Base-by-base conservation (phyloP, 2,888 invertebrate genomes). In the Leucophenga montana region DNA sequence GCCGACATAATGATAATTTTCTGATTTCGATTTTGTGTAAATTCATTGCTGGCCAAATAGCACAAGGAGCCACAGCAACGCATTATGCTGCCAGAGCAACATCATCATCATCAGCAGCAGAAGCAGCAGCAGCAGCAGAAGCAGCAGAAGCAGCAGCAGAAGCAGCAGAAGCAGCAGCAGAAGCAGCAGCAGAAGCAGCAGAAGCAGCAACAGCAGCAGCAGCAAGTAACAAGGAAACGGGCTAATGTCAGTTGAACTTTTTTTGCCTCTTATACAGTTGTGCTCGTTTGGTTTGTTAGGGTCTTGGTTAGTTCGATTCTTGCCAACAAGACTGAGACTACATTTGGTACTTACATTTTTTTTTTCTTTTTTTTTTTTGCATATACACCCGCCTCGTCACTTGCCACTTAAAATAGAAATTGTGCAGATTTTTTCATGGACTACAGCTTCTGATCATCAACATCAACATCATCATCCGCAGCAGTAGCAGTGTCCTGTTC, bases 21-120 rank as follows among this genome's bases (percentile, higher is more conserved):
- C 81, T 79, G 80, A 80, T 80, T 80, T 80, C 80, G 82, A 80
- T 81, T 80, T 80, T 81, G 80, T 80, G 80, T 80, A 81, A 80
- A 80, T 80, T 81, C 82, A 81, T 80, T 80, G 82, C 80, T 76
- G 74, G 68, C 33, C 16, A 61, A 39, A 18, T 6, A 61, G 22
- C 27, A 20, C 22, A 50, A 27, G 20, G 8, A 54, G 20, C 54
- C 16, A 54, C 13, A 56, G 22, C 56, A 14, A 56, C 22, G 20
- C 27, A 56, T 39, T 39, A 39, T 39, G 11, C 72, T 69, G 68
- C 14, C 61, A 20, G 20, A 9, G 9, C 14, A 44, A 9, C n/a
- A 59, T 14, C 33, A 18, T 20, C 33, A 14, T 18, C 54, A 20
- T 31, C 11, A n/a, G n/a, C n/a, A n/a, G n/a, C n/a, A n/a, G n/a